Conservation (phyloP, 2,797 vertebrate species). For the Limnodromus scolopaceus region DNA sequence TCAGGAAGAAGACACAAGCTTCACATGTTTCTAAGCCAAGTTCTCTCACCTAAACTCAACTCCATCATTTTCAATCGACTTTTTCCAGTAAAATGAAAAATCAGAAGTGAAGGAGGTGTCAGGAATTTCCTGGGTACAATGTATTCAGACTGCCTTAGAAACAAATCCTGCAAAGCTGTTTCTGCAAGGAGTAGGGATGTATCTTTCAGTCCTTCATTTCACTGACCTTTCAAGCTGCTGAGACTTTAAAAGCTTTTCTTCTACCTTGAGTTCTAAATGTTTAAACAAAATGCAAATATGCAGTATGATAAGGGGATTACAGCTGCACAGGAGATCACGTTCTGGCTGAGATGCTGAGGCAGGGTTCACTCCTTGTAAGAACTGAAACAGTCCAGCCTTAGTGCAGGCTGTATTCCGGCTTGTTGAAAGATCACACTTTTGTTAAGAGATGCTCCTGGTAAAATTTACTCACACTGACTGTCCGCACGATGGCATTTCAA, state of each 20-base stretch:
- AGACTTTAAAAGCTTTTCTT: background rate
- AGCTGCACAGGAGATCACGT: background rate
- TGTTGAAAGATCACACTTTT: background rate
- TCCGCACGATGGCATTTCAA: background rate
- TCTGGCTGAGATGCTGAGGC: background rate
- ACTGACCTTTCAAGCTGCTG: background rate
- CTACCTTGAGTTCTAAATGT: background rate
- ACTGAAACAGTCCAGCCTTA: background rate
- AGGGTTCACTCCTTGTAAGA: background rate
- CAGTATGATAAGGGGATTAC: background rate
- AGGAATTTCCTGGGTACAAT: background rate
- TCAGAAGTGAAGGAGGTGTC: background rate
- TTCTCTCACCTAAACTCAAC: background rate
- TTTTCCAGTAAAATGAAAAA: background rate
- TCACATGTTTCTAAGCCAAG: background rate
- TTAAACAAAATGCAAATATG: background rate
- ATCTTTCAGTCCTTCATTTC: background rate
- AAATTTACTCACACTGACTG: background rate
- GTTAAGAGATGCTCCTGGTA: background rate
- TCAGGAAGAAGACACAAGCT: background rate
- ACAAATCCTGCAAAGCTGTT: background rate
- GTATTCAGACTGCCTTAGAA: background rate
- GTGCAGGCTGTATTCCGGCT: background rate
- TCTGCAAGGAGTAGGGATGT: background rate
- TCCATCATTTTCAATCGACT: background rate